Evolutionary conservation across 2,113 vertebrate genomes (phyloP).

Genomic region (Fukomys damarensis): DNA sequence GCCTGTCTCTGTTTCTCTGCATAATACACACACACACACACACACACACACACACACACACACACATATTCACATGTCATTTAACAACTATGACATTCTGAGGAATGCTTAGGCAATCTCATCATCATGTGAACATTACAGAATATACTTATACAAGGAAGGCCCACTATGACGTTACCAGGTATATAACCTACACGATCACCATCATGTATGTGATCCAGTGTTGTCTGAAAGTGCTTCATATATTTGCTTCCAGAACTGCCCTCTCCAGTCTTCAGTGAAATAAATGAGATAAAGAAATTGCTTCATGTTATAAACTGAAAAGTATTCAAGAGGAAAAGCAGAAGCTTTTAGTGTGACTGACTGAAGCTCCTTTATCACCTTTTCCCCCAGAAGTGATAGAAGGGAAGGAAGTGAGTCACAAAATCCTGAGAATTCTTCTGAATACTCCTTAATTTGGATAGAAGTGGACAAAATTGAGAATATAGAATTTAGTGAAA

Average conservation of each 20-base stretch:
- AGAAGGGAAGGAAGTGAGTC: not conserved
- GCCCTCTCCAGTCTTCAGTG: not conserved
- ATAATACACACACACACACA: too few species aligned
- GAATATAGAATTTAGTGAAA: not conserved
- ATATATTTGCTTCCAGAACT: not conserved
- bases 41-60: too few species aligned
- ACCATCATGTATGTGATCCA: not conserved
- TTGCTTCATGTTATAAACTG: not conserved
- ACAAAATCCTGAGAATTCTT: not conserved
- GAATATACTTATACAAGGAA: not conserved
- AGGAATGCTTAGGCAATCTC: not conserved
- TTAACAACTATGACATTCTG: not conserved
- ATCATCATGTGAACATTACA: not conserved
- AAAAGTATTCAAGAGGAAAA: not conserved
- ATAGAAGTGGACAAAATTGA: not conserved
- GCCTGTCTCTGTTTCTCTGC: not conserved
- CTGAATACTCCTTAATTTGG: not conserved
- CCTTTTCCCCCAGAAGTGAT: not conserved
- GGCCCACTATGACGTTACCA: not conserved
- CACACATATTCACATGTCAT: too few species aligned
- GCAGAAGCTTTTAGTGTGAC: not conserved
- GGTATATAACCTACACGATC: not conserved
- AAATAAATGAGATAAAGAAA: not conserved
- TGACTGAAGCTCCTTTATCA: not conserved
- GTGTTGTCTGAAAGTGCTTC: not conserved